These are phyloP conservation scores for Artibeus lituratus DNA, from an alignment of 2,797 vertebrate species.

Conservation along the genomic window DNA sequence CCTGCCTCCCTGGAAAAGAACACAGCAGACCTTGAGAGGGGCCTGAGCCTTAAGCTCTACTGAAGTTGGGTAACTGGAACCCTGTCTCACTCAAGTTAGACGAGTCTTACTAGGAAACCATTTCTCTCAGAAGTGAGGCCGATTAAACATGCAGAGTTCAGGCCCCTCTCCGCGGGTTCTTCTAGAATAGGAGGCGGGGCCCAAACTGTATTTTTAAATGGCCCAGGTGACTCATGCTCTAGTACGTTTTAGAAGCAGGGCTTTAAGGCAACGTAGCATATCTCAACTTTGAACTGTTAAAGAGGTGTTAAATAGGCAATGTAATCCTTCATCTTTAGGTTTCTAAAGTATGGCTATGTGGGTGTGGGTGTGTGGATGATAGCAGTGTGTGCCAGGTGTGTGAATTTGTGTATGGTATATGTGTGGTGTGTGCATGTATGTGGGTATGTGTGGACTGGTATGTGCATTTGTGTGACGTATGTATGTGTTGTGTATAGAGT, in stretches of 20 bases:
- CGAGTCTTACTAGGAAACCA: neutral
- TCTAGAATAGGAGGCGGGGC: neutral
- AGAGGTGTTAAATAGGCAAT: neutral
- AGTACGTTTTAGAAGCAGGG: neutral
- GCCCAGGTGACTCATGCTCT: neutral
- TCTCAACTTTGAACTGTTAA: neutral
- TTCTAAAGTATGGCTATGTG: neutral
- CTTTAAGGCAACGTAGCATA: neutral
- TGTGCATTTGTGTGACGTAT: neutral
- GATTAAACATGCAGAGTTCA: neutral
- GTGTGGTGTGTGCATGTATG: too few relatives aligned
- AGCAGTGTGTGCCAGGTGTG: neutral
- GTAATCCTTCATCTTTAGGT: neutral
- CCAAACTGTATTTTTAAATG: neutral
- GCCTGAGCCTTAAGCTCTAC: neutral
- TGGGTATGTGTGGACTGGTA: neutral
- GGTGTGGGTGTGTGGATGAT: accelerated
- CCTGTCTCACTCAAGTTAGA: neutral
- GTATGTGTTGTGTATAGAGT: neutral
- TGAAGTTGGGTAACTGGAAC: neutral
- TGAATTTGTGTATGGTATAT: neutral
- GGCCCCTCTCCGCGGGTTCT: neutral
- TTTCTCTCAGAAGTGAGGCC: neutral
- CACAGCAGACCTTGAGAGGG: neutral
- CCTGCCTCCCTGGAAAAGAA: neutral